Evolutionary conservation across 2,113 vertebrate species (phyloP).

Genomic region (Brevimyrus niger): DNA sequence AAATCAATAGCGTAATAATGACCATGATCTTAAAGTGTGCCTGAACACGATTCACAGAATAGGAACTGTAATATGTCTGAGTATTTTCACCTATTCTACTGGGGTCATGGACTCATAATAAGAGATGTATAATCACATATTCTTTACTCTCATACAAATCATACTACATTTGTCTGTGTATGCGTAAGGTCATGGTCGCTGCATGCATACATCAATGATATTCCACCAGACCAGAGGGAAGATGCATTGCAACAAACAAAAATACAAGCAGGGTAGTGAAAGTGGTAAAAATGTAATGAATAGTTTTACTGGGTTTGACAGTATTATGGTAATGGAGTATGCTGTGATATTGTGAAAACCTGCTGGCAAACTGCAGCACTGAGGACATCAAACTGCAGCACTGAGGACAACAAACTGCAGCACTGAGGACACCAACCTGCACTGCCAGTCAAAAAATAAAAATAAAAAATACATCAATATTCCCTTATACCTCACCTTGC

Average conservation of each 20-base stretch:
- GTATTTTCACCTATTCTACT: constrained; percentile 59
- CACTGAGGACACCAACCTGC: not conserved
- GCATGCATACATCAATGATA: not conserved
- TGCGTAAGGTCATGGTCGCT: not conserved
- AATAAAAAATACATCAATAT: not conserved
- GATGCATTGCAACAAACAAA: not conserved
- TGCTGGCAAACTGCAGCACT: no score
- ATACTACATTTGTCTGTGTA: not conserved
- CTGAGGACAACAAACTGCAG: no score
- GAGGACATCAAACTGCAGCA: not conserved
- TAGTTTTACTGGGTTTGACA: not conserved
- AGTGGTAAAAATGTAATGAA: not conserved
- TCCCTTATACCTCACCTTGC: constrained; percentile 58
- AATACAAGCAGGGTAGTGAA: not conserved
- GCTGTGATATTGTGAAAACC: not conserved
- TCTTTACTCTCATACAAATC: not conserved
- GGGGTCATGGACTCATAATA: constrained; percentile 53
- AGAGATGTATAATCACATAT: not conserved
- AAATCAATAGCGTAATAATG: constrained; percentile 61
- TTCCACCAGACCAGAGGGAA: not conserved
- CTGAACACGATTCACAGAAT: constrained; percentile 62
- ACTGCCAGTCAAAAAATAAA: not conserved
- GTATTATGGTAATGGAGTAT: not conserved
- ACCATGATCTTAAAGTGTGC: constrained; percentile 51
- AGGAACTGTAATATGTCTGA: constrained; percentile 54